phyloP scores from a whole-genome alignment of 2,113 vertebrate genomes.

The Pionites leucogaster region DNA sequence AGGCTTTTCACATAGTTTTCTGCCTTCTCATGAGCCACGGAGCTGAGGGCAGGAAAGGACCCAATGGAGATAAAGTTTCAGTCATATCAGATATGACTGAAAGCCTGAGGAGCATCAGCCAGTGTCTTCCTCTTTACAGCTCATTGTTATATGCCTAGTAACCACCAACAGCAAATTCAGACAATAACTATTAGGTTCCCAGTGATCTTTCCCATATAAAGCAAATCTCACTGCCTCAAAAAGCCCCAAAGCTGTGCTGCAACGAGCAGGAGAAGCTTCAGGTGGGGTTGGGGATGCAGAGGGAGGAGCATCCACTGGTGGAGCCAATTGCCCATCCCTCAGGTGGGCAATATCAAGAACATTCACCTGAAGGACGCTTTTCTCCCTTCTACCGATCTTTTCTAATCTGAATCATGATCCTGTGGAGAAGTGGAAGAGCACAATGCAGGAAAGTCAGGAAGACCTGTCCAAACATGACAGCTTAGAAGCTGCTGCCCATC shows the following conservation, averaged over 20 bases:
- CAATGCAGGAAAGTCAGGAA: background rate
- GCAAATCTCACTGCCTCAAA: background rate
- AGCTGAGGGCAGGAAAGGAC: background rate
- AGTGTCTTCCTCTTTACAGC: background rate
- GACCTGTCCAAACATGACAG: background rate
- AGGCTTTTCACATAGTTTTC: background rate
- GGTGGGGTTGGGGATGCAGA: background rate
- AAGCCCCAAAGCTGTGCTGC: background rate
- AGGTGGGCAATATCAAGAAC: rapidly evolving
- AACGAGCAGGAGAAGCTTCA: background rate
- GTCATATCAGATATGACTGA: background rate
- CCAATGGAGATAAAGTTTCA: rapidly evolving
- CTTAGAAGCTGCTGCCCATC: background rate
- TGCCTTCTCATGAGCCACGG: background rate
- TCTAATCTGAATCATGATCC: background rate
- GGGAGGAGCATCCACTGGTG: background rate
- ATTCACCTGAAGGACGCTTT: background rate
- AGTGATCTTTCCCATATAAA: background rate
- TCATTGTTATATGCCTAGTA: rapidly evolving
- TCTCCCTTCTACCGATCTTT: background rate
- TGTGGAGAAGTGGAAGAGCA: background rate
- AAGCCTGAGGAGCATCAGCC: background rate
- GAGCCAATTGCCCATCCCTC: background rate
- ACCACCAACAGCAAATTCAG: background rate
- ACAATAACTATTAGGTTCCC: background rate